Percentiles rank a stretch among this genome's conserved stretches.
Evolutionary conservation across 2,113 vertebrate species (phyloP).

Genomic region (Eulemur macaco): DNA sequence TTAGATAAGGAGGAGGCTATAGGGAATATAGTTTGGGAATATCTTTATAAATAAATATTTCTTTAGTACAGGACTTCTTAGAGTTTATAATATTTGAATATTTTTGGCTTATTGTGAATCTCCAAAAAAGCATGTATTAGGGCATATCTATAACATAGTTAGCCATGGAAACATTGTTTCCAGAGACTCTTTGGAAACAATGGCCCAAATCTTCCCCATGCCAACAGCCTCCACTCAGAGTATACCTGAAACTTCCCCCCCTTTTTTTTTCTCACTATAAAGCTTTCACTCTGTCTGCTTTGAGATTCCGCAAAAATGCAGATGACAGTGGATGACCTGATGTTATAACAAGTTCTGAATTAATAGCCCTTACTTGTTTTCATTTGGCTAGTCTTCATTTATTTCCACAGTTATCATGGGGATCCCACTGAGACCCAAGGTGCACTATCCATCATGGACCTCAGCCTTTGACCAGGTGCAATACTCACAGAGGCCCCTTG

Average conservation of each 20-base stretch:
- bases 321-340: background rate
- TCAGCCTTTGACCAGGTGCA: background rate
- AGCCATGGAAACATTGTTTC: background rate
- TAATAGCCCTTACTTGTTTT: background rate
- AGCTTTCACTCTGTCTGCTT: background rate
- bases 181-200: background rate
- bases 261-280: background rate
- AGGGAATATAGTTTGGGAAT: background rate
- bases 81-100: background rate
- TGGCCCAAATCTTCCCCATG: accelerated
- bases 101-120: background rate
- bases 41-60: background rate
- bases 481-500: background rate
- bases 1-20: background rate
- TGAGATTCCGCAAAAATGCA: background rate
- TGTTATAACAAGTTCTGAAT: background rate
- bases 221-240: background rate
- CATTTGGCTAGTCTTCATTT: background rate
- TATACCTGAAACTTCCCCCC: background rate
- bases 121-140: background rate
- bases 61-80: background rate
- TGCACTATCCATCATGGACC: no score
- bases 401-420: background rate
- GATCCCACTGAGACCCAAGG: background rate
- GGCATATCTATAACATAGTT: background rate